Conservation (phyloP, 2,888 invertebrate genomes). For the Tethea ocularis region DNA sequence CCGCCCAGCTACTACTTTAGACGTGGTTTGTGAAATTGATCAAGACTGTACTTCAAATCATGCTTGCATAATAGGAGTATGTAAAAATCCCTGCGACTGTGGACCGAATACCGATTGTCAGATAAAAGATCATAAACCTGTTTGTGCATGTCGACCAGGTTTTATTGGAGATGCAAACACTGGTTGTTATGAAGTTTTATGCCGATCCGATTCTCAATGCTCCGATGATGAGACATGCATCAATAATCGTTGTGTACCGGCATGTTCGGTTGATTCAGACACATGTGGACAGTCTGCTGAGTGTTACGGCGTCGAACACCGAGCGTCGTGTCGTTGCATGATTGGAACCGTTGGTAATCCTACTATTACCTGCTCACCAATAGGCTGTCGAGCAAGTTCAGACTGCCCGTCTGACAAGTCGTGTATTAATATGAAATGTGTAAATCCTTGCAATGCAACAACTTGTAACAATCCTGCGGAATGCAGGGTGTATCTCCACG, state of each 20-base stretch:
- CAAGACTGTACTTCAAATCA: slow-evolving; percentile 90
- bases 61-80: slow-evolving; percentile 91
- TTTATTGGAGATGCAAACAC: slow-evolving; percentile 93
- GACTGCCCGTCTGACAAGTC: slow-evolving; percentile 93
- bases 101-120: slow-evolving; percentile 93
- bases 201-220: slow-evolving; percentile 90
- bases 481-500: slow-evolving; percentile 90
- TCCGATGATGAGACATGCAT: slow-evolving; percentile 92
- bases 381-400: slow-evolving; percentile 90
- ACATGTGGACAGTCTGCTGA: slow-evolving; percentile 90
- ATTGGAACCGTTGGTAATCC: slow-evolving; percentile 93
- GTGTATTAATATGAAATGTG: slow-evolving; percentile 92
- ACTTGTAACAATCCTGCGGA: slow-evolving; percentile 89
- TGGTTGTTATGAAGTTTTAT: slow-evolving; percentile 90
- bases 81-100: slow-evolving; percentile 93
- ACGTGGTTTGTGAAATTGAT: slow-evolving; percentile 88
- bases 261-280: slow-evolving; percentile 88
- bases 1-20: slow-evolving; percentile 87
- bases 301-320: slow-evolving; percentile 91
- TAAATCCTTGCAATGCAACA: slow-evolving; percentile 88
- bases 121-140: slow-evolving; percentile 92
- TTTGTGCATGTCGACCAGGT: slow-evolving; percentile 92
- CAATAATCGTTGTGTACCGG: slow-evolving; percentile 92
- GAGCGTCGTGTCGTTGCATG: slow-evolving; percentile 92
- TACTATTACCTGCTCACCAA: slow-evolving; percentile 88